phyloP scores from a whole-genome alignment of 2,113 vertebrate species.

The Menura novaehollandiae region DNA sequence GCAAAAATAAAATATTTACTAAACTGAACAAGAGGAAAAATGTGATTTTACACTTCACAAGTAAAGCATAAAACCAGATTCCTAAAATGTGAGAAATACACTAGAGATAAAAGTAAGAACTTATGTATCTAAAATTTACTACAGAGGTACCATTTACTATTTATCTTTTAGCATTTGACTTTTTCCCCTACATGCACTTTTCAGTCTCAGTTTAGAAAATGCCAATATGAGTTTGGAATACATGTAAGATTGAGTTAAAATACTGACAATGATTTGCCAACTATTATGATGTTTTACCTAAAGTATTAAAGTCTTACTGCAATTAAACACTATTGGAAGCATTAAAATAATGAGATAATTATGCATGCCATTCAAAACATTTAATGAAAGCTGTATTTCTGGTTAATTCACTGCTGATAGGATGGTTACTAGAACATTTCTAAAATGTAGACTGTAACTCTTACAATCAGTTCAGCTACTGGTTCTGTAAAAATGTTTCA shows the following conservation, averaged over 20 bases:
- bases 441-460: not conserved
- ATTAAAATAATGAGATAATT: not conserved
- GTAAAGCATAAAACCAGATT: not conserved
- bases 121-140: not conserved
- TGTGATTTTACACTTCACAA: not conserved
- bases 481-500: not conserved
- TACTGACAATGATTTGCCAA: not conserved
- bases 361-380: not conserved
- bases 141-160: not conserved
- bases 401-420: not conserved
- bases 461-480: not conserved
- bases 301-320: not conserved
- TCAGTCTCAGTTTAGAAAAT: not conserved
- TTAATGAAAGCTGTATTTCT: not conserved
- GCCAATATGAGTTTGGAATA: not conserved
- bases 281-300: not conserved
- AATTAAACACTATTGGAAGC: not conserved
- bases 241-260: not conserved
- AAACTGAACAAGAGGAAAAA: not conserved
- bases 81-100: not conserved
- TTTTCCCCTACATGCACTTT: not conserved
- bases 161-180: not conserved
- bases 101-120: not conserved
- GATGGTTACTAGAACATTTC: not conserved
- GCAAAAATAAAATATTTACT: not conserved